These are phyloP conservation scores for Arbacia lixula DNA, from an alignment of 53 echinoderm and acorn worm species.

Conservation along the genomic window DNA sequence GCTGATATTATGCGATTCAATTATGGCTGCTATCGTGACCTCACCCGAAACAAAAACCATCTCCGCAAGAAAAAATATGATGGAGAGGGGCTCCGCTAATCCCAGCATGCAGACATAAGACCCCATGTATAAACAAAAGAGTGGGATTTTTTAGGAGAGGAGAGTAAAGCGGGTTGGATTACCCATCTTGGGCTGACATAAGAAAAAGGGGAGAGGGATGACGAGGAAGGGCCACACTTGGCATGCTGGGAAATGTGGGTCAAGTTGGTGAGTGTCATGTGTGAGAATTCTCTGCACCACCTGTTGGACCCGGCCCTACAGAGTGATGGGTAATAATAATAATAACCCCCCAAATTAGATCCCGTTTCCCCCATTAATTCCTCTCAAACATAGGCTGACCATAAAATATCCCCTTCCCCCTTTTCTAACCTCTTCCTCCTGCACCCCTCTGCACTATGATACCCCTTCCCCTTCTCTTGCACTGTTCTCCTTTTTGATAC, in stretches of 20 bases:
- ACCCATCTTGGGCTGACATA: neutral
- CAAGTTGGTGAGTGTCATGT: neutral
- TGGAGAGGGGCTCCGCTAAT: slow-evolving; percentile 25
- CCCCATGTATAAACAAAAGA: slow-evolving; percentile 35
- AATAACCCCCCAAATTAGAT: too few species aligned
- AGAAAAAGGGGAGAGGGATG: neutral
- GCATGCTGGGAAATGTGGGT: slow-evolving; percentile 8
- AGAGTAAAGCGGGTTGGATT: neutral
- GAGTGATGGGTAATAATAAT: too few species aligned
- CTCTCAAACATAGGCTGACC: too few species aligned
- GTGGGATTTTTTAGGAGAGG: slow-evolving; percentile 5
- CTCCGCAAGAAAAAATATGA: slow-evolving; percentile 18
- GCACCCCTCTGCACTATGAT: slow-evolving; percentile 10
- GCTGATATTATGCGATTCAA: slow-evolving; percentile 55
- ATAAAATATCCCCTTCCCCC: slow-evolving; percentile 5
- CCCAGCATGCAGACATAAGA: slow-evolving; percentile 30
- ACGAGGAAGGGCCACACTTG: slow-evolving; percentile 3
- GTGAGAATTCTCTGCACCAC: neutral
- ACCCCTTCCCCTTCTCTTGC: too few species aligned
- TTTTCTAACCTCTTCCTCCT: slow-evolving; percentile 14
- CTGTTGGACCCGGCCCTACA: slow-evolving; percentile 23
- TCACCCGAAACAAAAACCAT: slow-evolving; percentile 46
- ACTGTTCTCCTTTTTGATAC: too few species aligned
- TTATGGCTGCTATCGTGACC: slow-evolving; percentile 43
- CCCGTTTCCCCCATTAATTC: too few species aligned